Evolutionary conservation across 53 echinoderm and acorn worm species (phyloP).

Genomic region (Luidia sarsii): DNA sequence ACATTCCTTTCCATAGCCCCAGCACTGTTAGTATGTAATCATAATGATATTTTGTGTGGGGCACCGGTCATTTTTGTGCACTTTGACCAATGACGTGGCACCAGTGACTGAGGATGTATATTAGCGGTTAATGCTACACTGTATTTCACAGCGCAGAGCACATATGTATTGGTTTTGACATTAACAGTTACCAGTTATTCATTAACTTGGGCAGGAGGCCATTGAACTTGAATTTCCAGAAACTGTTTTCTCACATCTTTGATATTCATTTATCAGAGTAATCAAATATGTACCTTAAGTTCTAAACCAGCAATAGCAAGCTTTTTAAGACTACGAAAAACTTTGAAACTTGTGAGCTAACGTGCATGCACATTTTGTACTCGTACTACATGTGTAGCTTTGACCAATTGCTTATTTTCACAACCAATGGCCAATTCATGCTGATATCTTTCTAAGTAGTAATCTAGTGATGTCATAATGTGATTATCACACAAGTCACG

Average conservation of each 20-base stretch:
- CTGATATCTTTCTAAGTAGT: too few relatives aligned
- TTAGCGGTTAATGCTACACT: slow-evolving; percentile 13
- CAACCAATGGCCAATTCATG: too few relatives aligned
- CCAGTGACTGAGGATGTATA: not conserved
- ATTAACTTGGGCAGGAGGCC: not conserved
- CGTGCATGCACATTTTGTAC: too few relatives aligned
- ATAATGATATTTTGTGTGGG: not conserved
- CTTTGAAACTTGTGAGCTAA: too few relatives aligned
- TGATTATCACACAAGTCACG: too few relatives aligned
- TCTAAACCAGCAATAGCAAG: too few relatives aligned
- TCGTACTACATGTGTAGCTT: too few relatives aligned
- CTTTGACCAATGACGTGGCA: slow-evolving; percentile 44
- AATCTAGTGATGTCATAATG: too few relatives aligned
- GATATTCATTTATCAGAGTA: not conserved
- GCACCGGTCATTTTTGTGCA: slow-evolving; percentile 8
- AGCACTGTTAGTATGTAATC: slow-evolving; percentile 17
- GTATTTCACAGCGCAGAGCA: not conserved
- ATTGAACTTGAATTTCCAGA: slow-evolving; percentile 15
- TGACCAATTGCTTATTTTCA: too few relatives aligned
- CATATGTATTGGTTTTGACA: not conserved
- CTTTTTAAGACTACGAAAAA: too few relatives aligned
- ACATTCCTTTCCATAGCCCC: slow-evolving; percentile 16
- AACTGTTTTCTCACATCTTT: not conserved
- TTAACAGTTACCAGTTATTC: slow-evolving; percentile 11
- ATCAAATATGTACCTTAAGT: too few relatives aligned